Conservation (phyloP, 2,888 invertebrate species). For the Epinotia nisella region DNA sequence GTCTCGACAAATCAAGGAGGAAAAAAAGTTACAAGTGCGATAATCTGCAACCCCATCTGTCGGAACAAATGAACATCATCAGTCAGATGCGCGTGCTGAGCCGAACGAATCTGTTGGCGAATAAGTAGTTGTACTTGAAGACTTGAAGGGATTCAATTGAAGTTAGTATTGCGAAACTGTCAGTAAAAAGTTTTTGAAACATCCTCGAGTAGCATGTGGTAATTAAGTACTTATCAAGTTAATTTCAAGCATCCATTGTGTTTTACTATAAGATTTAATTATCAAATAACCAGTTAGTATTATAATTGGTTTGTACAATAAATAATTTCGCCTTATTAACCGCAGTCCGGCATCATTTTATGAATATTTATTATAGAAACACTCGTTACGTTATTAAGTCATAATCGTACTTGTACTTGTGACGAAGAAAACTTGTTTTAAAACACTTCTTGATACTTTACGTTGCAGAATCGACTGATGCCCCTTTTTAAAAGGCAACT, state of each 20-base stretch:
- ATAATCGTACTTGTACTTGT: too few relatives aligned
- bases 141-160: not conserved
- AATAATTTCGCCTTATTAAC: too few relatives aligned
- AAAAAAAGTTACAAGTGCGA: constrained; percentile 56
- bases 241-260: not conserved
- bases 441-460: not conserved
- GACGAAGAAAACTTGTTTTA: not conserved
- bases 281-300: too few relatives aligned
- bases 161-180: not conserved
- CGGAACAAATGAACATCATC: constrained; percentile 66
- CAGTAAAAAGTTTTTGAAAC: not conserved
- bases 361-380: too few relatives aligned
- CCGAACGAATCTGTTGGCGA: constrained; percentile 29
- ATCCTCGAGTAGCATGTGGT: not conserved
- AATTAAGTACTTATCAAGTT: not conserved
- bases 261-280: not conserved
- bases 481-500: constrained; percentile 30
- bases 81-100: constrained; percentile 57
- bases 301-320: too few relatives aligned
- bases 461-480: not conserved
- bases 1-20: constrained; percentile 48
- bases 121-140: constrained; percentile 26
- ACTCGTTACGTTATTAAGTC: too few relatives aligned
- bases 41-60: constrained; percentile 64
- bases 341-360: too few relatives aligned